Evolutionary conservation across 2,113 vertebrate genomes (phyloP).

Genomic region (Megalops atlanticus): DNA sequence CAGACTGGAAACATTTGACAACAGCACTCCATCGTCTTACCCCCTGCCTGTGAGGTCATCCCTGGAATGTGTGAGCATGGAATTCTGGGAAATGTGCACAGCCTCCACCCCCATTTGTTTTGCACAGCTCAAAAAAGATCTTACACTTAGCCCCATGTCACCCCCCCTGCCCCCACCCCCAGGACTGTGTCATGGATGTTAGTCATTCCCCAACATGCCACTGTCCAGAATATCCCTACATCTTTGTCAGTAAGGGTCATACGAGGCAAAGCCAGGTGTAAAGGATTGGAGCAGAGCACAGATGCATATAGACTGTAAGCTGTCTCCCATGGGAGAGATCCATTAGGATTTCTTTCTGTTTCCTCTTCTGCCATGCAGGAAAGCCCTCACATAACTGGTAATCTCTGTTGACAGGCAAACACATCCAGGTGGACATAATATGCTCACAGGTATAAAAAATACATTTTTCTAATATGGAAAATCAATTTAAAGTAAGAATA

Average conservation of each 20-base stretch:
- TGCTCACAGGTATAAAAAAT: not conserved
- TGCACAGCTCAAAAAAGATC: conserved; percentile 46
- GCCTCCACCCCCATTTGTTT: conserved; percentile 55
- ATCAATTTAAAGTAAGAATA: not conserved
- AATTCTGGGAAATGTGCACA: conserved; percentile 55
- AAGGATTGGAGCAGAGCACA: not conserved
- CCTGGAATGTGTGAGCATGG: conserved; percentile 46
- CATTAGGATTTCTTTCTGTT: not conserved
- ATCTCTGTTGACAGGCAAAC: too few species aligned
- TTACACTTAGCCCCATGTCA: conserved; percentile 30
- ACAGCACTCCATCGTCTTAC: conserved; percentile 46
- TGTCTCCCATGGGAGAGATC: too few species aligned
- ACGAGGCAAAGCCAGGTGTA: not conserved
- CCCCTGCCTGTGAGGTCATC: conserved; percentile 44
- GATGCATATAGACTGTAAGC: not conserved
- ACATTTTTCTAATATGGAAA: not conserved
- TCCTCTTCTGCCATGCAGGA: too few species aligned
- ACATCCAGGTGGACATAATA: not conserved
- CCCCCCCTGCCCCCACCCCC: not conserved
- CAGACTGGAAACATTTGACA: conserved; percentile 8
- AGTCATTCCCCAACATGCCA: not conserved
- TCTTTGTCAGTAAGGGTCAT: conserved; percentile 4
- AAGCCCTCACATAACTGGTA: too few species aligned
- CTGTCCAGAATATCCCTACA: conserved; percentile 6
- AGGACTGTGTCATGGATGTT: not conserved